Percentiles rank a stretch among this genome's conserved stretches.
phyloP scores from a whole-genome alignment of 1,140 invertebrate genomes.

The Temnothorax longispinosus region DNA sequence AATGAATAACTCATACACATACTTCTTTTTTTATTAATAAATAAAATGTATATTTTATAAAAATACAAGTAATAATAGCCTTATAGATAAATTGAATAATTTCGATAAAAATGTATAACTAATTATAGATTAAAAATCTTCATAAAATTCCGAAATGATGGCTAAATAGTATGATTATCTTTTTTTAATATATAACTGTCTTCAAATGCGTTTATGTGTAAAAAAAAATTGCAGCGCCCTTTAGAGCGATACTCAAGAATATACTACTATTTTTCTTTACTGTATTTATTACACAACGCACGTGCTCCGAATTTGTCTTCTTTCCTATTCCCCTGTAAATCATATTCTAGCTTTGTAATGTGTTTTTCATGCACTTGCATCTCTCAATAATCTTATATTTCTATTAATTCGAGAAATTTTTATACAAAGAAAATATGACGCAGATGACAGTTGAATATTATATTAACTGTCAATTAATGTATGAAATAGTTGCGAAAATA shows the following conservation, averaged over 20 bases:
- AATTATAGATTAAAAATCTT: neutral
- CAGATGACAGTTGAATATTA: too few relatives aligned
- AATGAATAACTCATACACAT: neutral
- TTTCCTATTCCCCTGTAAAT: neutral
- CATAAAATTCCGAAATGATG: neutral
- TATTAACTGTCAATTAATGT: too few relatives aligned
- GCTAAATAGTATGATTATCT: too few relatives aligned
- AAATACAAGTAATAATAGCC: neutral
- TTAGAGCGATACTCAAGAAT: neutral
- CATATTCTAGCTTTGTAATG: neutral
- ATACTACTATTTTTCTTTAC: neutral
- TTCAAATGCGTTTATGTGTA: neutral
- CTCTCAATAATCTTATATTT: neutral
- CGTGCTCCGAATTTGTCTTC: neutral
- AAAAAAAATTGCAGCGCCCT: neutral
- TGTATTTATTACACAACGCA: neutral
- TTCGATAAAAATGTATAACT: neutral
- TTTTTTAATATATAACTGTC: too few relatives aligned
- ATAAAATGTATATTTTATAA: neutral
- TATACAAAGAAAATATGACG: neutral
- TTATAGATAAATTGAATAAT: neutral
- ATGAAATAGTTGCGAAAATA: too few relatives aligned
- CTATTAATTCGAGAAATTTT: neutral
- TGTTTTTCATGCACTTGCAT: neutral
- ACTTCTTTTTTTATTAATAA: neutral